phyloP scores from a whole-genome alignment of 1,140 invertebrate genomes.

The Euwallacea similis region DNA sequence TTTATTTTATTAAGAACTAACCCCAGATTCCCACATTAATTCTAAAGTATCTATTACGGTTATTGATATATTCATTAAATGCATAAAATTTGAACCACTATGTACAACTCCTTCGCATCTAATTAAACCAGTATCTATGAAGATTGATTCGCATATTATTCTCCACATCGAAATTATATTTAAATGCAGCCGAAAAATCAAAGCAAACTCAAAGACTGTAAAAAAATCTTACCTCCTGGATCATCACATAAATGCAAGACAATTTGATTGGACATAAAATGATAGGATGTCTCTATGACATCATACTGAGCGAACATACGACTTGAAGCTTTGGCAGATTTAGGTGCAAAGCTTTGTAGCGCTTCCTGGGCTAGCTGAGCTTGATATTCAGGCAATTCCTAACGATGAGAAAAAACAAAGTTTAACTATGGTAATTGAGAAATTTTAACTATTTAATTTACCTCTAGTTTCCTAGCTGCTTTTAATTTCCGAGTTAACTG shows the following conservation, averaged over 20 bases:
- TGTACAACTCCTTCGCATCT: too few relatives aligned
- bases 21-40: too few relatives aligned
- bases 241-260: constrained; percentile 98
- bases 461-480: constrained; percentile 86
- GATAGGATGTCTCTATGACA: constrained; percentile 96
- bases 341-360: constrained; percentile 46
- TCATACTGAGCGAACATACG: constrained; percentile 87
- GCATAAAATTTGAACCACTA: too few relatives aligned
- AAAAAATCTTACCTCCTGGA: constrained; percentile 69
- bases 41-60: too few relatives aligned
- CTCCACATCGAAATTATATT: not conserved
- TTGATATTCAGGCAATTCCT: constrained; percentile 80
- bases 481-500: constrained; percentile 82
- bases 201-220: too few relatives aligned
- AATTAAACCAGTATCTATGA: too few relatives aligned
- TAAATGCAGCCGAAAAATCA: not conserved
- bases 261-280: constrained; percentile 90
- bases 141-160: too few relatives aligned
- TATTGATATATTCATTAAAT: too few relatives aligned
- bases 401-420: constrained; percentile 2
- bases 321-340: constrained; percentile 49
- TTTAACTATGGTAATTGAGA: not conserved
- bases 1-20: too few relatives aligned
- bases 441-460: constrained; percentile 49
- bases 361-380: constrained; percentile 72